Conservation (phyloP, 2,888 invertebrate species). For the Antheraea assamensis region DNA sequence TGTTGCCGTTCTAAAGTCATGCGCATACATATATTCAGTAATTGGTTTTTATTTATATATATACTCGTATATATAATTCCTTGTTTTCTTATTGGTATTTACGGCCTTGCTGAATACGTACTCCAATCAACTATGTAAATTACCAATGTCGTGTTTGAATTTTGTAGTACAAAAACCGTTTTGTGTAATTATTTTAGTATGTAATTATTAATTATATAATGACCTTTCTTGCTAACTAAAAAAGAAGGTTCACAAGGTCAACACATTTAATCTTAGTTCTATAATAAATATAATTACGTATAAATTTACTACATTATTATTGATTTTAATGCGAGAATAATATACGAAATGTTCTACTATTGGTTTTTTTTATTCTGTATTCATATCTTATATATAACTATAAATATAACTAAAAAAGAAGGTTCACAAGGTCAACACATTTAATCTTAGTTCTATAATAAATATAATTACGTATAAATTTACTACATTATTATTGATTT, state of each 20-base stretch:
- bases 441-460: not conserved
- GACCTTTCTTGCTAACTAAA: not conserved
- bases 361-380: too few relatives aligned
- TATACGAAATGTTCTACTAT: too few relatives aligned
- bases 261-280: not conserved
- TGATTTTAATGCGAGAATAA: too few relatives aligned
- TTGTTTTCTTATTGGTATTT: not conserved
- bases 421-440: not conserved
- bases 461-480: not conserved
- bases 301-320: not conserved
- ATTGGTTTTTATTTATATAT: too few relatives aligned
- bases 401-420: not conserved
- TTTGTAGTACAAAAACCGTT: not conserved
- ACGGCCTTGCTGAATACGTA: not conserved
- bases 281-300: not conserved
- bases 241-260: slow-evolving; percentile 1
- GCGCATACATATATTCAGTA: too few relatives aligned
- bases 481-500: not conserved
- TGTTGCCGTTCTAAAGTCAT: too few relatives aligned
- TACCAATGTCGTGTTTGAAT: not conserved
- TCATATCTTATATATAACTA: too few relatives aligned
- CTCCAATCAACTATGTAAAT: slow-evolving; percentile 1
- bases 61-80: not conserved
- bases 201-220: not conserved
- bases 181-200: not conserved